Percentiles rank a stretch among this genome's conserved stretches.
Conservation (phyloP, 2,888 invertebrate species). For the Lumbricus terrestris region DNA sequence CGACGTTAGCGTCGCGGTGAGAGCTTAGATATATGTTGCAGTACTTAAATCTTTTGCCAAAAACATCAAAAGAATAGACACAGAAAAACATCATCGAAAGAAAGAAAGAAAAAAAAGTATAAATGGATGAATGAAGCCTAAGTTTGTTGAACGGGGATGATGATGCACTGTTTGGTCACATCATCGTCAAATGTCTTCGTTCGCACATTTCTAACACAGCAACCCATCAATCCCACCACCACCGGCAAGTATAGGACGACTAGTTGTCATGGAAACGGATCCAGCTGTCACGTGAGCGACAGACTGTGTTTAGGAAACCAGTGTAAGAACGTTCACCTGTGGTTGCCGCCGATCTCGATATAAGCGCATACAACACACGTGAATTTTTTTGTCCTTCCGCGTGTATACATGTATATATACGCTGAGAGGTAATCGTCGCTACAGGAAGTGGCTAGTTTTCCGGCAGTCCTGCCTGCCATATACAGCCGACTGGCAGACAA, state of each 20-base stretch:
- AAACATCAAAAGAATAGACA: no score
- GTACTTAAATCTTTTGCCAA: no score
- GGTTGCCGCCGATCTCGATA: not conserved
- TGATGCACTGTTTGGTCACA: not conserved
- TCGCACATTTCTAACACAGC: not conserved
- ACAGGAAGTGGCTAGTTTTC: not conserved
- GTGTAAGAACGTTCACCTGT: not conserved
- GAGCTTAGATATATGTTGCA: no score
- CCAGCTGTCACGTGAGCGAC: not conserved
- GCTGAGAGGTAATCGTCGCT: not conserved
- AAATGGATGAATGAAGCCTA: not conserved
- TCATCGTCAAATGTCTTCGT: not conserved
- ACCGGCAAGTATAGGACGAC: not conserved
- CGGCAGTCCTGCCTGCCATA: not conserved
- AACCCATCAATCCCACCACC: not conserved
- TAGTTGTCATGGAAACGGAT: not conserved
- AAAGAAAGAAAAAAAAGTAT: no score
- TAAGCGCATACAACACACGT: not conserved
- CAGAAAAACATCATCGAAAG: no score
- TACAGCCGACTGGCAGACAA: not conserved
- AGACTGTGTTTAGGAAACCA: not conserved
- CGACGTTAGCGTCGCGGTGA: no score
- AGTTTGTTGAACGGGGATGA: not conserved
- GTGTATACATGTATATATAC: no score
- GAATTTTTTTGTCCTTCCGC: not conserved